phyloP scores from a whole-genome alignment of 1,140 invertebrate genomes.

The Caerostris extrusa region DNA sequence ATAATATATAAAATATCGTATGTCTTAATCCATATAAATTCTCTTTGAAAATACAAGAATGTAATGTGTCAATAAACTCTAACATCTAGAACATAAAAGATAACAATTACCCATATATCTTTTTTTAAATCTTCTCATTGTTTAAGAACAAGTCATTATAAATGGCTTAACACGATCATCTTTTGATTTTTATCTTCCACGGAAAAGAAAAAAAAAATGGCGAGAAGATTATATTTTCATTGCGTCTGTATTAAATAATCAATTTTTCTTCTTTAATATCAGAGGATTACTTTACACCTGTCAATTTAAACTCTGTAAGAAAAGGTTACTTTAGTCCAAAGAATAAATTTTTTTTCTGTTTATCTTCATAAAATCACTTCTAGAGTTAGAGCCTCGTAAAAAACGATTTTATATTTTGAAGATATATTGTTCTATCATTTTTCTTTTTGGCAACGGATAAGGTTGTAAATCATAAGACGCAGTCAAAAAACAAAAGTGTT shows the following conservation, averaged over 20 bases:
- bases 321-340: not conserved
- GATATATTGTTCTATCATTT: not conserved
- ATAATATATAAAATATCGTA: no score
- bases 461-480: not conserved
- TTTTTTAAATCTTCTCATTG: not conserved
- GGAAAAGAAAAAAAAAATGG: not conserved
- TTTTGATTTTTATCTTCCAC: not conserved
- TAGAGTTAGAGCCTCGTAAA: not conserved
- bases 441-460: not conserved
- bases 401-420: not conserved
- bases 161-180: not conserved
- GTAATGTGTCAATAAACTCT: no score
- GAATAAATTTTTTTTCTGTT: not conserved
- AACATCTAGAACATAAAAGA: no score
- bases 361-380: not conserved
- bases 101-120: not conserved
- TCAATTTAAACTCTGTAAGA: not conserved
- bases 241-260: not conserved
- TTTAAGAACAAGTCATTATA: not conserved
- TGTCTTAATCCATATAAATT: no score
- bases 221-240: not conserved
- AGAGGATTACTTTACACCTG: not conserved
- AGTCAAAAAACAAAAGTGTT: not conserved
- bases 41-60: no score
- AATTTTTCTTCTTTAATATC: not conserved